Conservation (phyloP, 2,797 vertebrate genomes). For the Euthynnus affinis region DNA sequence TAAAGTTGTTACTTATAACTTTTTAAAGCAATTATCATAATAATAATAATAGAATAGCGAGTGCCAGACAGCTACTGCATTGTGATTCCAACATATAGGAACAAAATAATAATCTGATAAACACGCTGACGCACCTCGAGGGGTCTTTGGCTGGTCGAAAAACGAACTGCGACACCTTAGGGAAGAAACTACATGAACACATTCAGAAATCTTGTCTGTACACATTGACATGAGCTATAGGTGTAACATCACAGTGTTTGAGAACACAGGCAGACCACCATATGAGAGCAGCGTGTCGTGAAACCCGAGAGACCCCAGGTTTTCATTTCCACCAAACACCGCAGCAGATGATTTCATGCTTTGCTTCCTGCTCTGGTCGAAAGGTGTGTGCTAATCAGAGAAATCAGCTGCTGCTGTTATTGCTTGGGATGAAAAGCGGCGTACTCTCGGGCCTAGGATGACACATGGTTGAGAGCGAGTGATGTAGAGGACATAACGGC, state of each 20-base stretch:
- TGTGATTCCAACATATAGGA: neutral
- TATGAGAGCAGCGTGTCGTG: neutral
- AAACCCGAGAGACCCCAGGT: neutral
- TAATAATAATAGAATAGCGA: neutral
- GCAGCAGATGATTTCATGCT: constrained; percentile 13
- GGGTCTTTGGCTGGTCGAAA: neutral
- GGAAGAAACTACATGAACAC: neutral
- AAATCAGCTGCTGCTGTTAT: constrained; percentile 28
- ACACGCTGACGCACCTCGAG: neutral
- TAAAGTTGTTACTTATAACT: too few relatives aligned
- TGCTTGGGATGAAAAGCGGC: neutral
- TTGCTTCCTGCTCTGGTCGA: constrained; percentile 1
- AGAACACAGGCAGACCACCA: neutral
- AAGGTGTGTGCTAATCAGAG: constrained; percentile 29
- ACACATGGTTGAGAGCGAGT: neutral
- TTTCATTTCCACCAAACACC: neutral
- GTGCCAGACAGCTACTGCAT: too few relatives aligned
- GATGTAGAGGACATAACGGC: neutral
- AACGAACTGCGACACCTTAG: neutral
- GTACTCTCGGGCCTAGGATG: neutral
- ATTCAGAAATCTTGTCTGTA: neutral
- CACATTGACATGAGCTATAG: neutral
- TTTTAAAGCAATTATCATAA: too few relatives aligned
- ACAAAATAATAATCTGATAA: neutral
- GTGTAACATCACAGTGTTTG: neutral